These are phyloP conservation scores for Pelodytes ibericus DNA, from an alignment of 2,797 vertebrate genomes.

Conservation along the genomic window DNA sequence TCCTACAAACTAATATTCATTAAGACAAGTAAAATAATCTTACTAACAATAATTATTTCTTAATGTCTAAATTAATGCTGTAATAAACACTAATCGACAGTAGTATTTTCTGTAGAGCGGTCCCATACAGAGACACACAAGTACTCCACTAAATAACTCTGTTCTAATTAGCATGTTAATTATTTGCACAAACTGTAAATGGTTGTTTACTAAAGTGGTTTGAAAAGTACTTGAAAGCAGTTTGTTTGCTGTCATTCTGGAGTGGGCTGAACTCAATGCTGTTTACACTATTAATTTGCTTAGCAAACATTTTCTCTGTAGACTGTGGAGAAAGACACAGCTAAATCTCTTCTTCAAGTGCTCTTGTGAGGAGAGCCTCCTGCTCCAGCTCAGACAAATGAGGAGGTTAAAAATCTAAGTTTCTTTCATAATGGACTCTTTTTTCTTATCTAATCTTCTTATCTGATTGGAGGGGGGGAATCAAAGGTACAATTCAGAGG, in stretches of 20 bases:
- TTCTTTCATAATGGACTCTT: slow-evolving; percentile 74
- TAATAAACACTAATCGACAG: too few species aligned
- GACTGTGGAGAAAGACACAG: slow-evolving; percentile 63
- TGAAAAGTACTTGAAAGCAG: slow-evolving; percentile 70
- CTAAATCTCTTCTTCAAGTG: slow-evolving; percentile 67
- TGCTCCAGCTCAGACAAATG: slow-evolving; percentile 70
- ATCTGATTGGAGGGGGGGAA: slow-evolving; percentile 74
- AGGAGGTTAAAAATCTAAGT: slow-evolving; percentile 69
- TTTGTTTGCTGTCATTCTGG: slow-evolving; percentile 69
- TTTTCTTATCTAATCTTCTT: slow-evolving; percentile 76
- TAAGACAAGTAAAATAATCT: too few species aligned
- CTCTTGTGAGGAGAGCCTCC: slow-evolving; percentile 70
- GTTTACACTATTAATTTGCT: slow-evolving; percentile 79
- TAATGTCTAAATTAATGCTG: too few species aligned
- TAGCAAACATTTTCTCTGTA: slow-evolving; percentile 65
- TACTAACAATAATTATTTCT: too few species aligned
- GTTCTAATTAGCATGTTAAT: slow-evolving; percentile 73
- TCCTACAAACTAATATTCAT: too few species aligned
- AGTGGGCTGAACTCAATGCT: slow-evolving; percentile 63
- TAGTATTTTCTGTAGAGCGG: slow-evolving; percentile 29
- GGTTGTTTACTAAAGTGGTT: slow-evolving; percentile 66
- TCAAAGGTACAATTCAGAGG: slow-evolving; percentile 78
- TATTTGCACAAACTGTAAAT: slow-evolving; percentile 64
- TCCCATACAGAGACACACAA: slow-evolving; percentile 22
- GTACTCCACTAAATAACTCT: slow-evolving; percentile 29